Evolutionary conservation across 2,113 vertebrate species (phyloP).

Genomic region (Halcyon malimbica): DNA sequence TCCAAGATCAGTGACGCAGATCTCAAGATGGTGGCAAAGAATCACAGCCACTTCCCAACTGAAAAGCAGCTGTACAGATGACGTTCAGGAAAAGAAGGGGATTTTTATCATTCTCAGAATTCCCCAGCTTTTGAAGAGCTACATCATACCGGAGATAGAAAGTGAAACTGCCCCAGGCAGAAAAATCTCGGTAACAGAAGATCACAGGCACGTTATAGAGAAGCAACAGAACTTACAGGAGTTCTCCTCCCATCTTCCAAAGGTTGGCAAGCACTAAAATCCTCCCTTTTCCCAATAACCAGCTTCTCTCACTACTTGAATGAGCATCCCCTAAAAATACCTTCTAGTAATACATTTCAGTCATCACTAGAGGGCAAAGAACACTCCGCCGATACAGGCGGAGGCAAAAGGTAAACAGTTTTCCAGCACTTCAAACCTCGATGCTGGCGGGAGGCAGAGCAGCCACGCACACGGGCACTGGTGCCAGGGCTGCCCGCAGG

Average conservation of each 20-base stretch:
- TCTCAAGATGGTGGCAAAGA: not conserved
- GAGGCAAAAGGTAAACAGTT: not conserved
- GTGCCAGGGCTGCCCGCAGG: not conserved
- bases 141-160: not conserved
- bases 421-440: not conserved
- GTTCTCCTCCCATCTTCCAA: not conserved
- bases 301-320: rapidly evolving
- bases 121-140: not conserved
- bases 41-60: not conserved
- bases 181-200: not conserved
- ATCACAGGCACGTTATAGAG: not conserved
- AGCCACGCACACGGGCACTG: rapidly evolving
- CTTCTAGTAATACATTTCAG: not conserved
- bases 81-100: not conserved
- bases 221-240: not conserved
- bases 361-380: conserved; percentile 38
- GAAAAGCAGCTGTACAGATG: not conserved
- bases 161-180: not conserved
- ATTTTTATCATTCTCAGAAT: not conserved
- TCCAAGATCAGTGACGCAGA: not conserved
- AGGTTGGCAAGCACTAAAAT: not conserved
- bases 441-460: not conserved
- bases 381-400: not conserved
- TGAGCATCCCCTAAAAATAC: not conserved
- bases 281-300: not conserved